Evolutionary conservation across 2,797 vertebrate genomes (phyloP), one percentile per base, ranked within the genome.

Genomic region (Falco berigora): DNA sequence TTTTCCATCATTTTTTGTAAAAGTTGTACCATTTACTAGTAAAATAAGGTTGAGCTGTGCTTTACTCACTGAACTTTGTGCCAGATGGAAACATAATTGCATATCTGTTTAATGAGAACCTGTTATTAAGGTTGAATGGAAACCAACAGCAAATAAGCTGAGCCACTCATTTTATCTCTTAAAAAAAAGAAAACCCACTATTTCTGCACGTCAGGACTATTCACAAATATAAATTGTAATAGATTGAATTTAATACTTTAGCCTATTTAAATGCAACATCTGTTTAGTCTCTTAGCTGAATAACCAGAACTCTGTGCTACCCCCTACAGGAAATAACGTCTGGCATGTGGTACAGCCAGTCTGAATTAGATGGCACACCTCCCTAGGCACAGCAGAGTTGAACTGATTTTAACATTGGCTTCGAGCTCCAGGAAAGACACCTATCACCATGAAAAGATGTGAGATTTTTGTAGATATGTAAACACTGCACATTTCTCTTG

Each of bases 281-380:
- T 97, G 96, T 94, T 96, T 83, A 95, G 84, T 71, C 67, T 88
- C 88, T 96, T 91, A 96, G 72, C 72, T 56, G 86, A 76, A 73
- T 34, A 64, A n/a, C n/a, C 10, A 42, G 95, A 78, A 74, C 42
- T 52, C 66, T 85, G 30, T 47, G 21, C 36, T 83, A 92, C 85
- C 49, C 79, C 46, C 47, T 82, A 47, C 86, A 87, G 92, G 92
- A 97, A 97, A 63, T 88, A 86, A 68, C 28, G 30, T 93, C 96
- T 95, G 92, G 71, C 34, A 44, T 44, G 56, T 69, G 92, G 84
- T 59, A 52, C 7, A 83, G 77, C 42, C 91, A 56, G 89, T 53
- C 81, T 67, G 78, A 92, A 44, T 90, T 80, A 76, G 50, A 40
- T 44, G 73, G 63, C 63, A 38, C 27, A 69, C 75, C 76, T 90